Evolutionary conservation across 53 echinoderm and acorn worm species (phyloP), one percentile per base, ranked within the genome.

Genomic region (Holothuria leucospilota): DNA sequence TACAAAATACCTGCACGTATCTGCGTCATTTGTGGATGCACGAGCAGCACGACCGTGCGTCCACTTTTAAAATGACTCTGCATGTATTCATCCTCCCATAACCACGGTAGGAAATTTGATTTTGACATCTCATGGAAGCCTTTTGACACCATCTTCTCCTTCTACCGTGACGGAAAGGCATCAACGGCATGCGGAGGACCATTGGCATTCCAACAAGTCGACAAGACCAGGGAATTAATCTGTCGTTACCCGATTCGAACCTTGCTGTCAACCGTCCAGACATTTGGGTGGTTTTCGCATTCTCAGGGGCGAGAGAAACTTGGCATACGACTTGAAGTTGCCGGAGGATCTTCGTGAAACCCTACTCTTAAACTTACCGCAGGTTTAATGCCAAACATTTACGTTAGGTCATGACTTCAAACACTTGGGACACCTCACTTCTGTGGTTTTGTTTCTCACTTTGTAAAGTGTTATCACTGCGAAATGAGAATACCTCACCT

Each of bases 361-460:
- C 15, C 11, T 23, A 75, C 51, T 20, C 49, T 75, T 75, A 49
- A 75, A 75, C 52, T 75, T 49, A 75, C 75, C 75, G 75, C 75
- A 49, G 52, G 51, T 75, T 75, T 49, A 41, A 72, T 46, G 8
- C 42, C 42, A 49, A 75, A 49, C 75, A 75, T 75, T 39, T 23
- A 49, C 49, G 75, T 75, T 52, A 75, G 75, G 75, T 75, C 75
- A 75, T 75, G 75, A 52, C 52, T 75, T 75, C 16, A 52, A 75
- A 52, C 75, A 42, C 75, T 20, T 23, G 74, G 75, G 75, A 75
- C 56, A 18, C 18, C 1, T 56, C 56, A 16, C 56, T 18, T 56
- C 4, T 18, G 56, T 56, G 56, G 18, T 56, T 56, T 56, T 56
- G 56, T 56, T 56, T 56, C 56, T 56, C 46, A 46, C 56, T 56